Conservation (phyloP, 2,797 vertebrate species). For the Toxotes lorentzi region DNA sequence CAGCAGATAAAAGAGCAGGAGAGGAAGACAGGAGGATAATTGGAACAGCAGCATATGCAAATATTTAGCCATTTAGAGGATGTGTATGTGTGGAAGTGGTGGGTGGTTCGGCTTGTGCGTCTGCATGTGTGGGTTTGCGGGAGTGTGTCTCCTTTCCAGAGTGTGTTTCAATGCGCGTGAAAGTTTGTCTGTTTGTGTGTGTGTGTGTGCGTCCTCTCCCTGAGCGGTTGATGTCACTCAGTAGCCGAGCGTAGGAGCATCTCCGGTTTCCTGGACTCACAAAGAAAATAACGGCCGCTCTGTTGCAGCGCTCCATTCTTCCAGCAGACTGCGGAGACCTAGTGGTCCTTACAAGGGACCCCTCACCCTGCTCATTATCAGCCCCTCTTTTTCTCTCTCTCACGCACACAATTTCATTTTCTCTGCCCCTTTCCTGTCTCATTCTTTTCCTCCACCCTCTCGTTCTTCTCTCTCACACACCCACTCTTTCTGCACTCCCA, state of each 20-base stretch:
- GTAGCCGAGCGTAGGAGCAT: constrained; percentile 54
- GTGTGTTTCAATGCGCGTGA: constrained; percentile 15
- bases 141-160: background rate
- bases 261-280: constrained; percentile 69
- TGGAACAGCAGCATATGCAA: constrained; percentile 53
- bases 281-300: constrained; percentile 68
- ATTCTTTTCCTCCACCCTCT: background rate
- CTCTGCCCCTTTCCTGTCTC: constrained; percentile 4
- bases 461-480: background rate
- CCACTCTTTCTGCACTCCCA: background rate
- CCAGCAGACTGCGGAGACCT: constrained; percentile 47
- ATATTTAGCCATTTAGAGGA: constrained; percentile 52
- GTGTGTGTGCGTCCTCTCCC: constrained; percentile 35
- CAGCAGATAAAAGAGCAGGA: constrained; percentile 34
- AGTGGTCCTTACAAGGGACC: constrained; percentile 33
- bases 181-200: constrained; percentile 7
- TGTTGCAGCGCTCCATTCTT: constrained; percentile 57
- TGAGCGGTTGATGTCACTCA: constrained; percentile 68
- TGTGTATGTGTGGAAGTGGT: background rate
- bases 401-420: background rate
- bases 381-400: constrained; percentile 4
- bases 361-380: constrained; percentile 38
- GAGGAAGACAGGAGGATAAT: constrained; percentile 47
- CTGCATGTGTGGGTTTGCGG: background rate
- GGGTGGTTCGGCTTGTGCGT: constrained; percentile 1